A percentile compares a stretch with the other conserved stretches of the same genome.
Evolutionary conservation across 2,797 vertebrate genomes (phyloP).

Genomic region (Meriones psammophilus): DNA sequence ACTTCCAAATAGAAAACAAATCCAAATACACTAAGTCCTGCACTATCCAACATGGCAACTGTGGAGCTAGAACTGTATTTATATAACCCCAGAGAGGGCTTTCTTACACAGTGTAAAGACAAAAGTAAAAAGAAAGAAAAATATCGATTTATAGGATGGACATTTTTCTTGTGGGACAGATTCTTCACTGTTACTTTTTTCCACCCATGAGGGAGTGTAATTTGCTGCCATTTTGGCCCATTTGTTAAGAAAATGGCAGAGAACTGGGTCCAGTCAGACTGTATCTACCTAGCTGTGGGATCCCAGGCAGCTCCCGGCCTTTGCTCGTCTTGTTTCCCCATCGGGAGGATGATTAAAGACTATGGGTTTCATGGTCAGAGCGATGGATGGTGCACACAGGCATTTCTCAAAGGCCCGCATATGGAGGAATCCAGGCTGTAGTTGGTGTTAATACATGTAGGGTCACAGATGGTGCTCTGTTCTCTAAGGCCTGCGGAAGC

Average conservation of each 20-base stretch:
- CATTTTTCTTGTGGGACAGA: conserved; percentile 55
- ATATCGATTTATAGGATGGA: conserved; percentile 25
- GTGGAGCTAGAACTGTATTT: conserved; percentile 40
- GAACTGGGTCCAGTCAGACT: background rate
- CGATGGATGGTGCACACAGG: background rate
- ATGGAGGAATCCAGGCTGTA: background rate
- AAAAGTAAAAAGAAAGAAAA: conserved; percentile 43
- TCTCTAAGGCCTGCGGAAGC: conserved; percentile 51
- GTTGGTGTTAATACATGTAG: background rate
- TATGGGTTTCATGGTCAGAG: background rate
- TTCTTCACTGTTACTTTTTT: conserved; percentile 51
- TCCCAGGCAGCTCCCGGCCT: background rate
- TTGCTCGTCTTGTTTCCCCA: background rate
- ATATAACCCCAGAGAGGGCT: conserved; percentile 34
- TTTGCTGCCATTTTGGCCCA: conserved; percentile 9
- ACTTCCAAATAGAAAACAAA: conserved; percentile 36
- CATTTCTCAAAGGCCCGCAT: conserved; percentile 36
- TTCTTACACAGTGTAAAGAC: conserved; percentile 25
- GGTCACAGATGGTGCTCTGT: conserved; percentile 8
- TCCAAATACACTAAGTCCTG: conserved; percentile 63
- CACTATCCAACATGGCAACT: conserved; percentile 3
- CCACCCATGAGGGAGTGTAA: conserved; percentile 17
- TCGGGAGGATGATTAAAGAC: conserved; percentile 37
- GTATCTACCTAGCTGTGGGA: background rate
- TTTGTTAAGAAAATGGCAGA: conserved; percentile 27